Evolutionary conservation across 2,888 invertebrate genomes (phyloP).

Genomic region (Mythimna ferrago): DNA sequence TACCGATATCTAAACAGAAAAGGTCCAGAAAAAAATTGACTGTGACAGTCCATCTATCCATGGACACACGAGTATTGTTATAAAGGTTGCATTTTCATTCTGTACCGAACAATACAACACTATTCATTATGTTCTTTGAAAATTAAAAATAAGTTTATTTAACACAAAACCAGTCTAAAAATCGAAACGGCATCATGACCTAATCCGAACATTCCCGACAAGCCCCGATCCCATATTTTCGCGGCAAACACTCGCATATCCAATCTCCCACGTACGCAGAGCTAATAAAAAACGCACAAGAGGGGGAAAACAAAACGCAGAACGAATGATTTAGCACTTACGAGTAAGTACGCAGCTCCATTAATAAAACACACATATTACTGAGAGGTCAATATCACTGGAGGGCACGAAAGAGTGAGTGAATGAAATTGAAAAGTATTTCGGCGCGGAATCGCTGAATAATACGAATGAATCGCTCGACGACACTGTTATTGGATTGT

Average conservation of each 20-base stretch:
- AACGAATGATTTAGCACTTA: slow-evolving; percentile 72
- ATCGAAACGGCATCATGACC: not conserved
- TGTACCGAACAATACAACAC: too few relatives aligned
- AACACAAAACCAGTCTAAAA: not conserved
- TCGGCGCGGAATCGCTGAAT: slow-evolving; percentile 48
- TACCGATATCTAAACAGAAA: too few relatives aligned
- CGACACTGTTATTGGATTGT: slow-evolving; percentile 62
- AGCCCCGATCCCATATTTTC: slow-evolving; percentile 35
- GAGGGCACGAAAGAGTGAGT: slow-evolving; percentile 55
- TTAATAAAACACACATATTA: slow-evolving; percentile 78
- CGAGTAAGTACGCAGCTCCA: slow-evolving; percentile 69
- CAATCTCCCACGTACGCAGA: slow-evolving; percentile 52
- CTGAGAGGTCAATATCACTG: slow-evolving; percentile 68
- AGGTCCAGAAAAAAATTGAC: too few relatives aligned
- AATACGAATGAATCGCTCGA: slow-evolving; percentile 51
- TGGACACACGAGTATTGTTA: too few relatives aligned
- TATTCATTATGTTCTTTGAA: not conserved
- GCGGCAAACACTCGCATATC: slow-evolving; percentile 40
- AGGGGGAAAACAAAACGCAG: slow-evolving; percentile 62
- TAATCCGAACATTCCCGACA: slow-evolving; percentile 26
- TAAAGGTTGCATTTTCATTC: too few relatives aligned
- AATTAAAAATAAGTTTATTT: not conserved
- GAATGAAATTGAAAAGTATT: slow-evolving; percentile 70
- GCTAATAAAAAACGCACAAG: slow-evolving; percentile 61
- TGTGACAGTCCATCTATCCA: too few relatives aligned